These are phyloP conservation scores for Oreochromis tanganicae DNA, from an alignment of 2,113 vertebrate species.

Conservation along the genomic window DNA sequence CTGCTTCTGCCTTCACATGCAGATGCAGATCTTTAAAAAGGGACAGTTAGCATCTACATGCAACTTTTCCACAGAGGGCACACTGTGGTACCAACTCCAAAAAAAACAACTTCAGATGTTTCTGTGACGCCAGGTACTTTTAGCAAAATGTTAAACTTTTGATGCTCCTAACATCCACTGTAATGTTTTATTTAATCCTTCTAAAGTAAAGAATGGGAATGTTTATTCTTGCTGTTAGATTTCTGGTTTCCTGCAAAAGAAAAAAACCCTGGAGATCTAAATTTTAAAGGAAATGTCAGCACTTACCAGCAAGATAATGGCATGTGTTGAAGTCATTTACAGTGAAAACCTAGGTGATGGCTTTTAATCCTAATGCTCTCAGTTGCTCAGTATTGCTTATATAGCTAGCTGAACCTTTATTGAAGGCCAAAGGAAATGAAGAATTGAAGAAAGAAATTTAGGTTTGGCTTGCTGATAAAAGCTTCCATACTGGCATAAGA, in stretches of 20 bases:
- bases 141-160: not conserved
- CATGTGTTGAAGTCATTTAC: not conserved
- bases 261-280: accelerated
- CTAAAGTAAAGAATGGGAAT: not conserved
- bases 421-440: not conserved
- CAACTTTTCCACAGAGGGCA: not conserved
- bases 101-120: not conserved
- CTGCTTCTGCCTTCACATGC: not conserved
- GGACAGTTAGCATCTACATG: not conserved
- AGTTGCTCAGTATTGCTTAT: not conserved
- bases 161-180: not conserved
- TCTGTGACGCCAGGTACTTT: not conserved
- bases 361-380: not conserved
- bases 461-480: not conserved
- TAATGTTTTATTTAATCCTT: not conserved
- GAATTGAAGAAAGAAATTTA: not conserved
- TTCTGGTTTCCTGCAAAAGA: not conserved
- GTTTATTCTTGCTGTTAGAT: not conserved
- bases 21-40: not conserved
- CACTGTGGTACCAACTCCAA: not conserved
- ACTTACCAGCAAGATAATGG: not conserved
- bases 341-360: not conserved
- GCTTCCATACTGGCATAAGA: not conserved
- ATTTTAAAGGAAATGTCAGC: not conserved
- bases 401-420: not conserved